phyloP scores from a whole-genome alignment of 2,797 vertebrate species.

The Erethizon dorsatum region DNA sequence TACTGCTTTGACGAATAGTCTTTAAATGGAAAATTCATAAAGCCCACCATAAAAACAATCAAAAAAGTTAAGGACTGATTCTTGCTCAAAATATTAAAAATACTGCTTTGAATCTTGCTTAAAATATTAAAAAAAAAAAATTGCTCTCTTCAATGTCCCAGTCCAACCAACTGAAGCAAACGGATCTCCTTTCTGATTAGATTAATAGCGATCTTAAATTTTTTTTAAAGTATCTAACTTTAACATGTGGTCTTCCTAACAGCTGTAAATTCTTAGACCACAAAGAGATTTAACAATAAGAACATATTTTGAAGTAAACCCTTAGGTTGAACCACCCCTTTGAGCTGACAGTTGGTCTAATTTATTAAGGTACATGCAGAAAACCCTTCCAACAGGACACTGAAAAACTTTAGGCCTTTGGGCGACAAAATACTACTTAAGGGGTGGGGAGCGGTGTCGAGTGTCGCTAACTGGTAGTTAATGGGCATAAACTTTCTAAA shows the following conservation, averaged over 20 bases:
- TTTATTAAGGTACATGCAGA: background rate
- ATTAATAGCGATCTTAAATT: background rate
- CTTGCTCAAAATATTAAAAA: background rate
- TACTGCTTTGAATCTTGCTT: background rate
- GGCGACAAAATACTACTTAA: background rate
- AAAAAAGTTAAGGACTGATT: background rate
- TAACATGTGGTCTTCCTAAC: background rate
- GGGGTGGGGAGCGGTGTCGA: background rate
- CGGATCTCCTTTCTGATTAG: background rate
- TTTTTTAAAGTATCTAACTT: background rate
- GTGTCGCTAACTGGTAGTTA: background rate
- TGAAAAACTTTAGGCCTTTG: background rate
- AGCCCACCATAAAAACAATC: accelerated
- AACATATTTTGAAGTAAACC: background rate
- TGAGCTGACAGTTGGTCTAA: background rate
- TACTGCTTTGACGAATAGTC: background rate
- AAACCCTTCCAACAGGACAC: background rate
- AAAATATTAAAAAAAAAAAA: conserved; percentile 5
- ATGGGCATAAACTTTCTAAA: background rate
- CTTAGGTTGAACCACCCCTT: background rate
- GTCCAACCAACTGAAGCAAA: background rate
- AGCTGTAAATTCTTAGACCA: background rate
- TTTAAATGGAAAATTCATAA: background rate
- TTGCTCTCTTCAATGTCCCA: background rate
- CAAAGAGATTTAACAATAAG: background rate